Percentiles rank a stretch among this genome's conserved stretches.
These are phyloP conservation scores for Stomatorhinus walkeri DNA, from an alignment of 2,797 vertebrate genomes.

Conservation along the genomic window DNA sequence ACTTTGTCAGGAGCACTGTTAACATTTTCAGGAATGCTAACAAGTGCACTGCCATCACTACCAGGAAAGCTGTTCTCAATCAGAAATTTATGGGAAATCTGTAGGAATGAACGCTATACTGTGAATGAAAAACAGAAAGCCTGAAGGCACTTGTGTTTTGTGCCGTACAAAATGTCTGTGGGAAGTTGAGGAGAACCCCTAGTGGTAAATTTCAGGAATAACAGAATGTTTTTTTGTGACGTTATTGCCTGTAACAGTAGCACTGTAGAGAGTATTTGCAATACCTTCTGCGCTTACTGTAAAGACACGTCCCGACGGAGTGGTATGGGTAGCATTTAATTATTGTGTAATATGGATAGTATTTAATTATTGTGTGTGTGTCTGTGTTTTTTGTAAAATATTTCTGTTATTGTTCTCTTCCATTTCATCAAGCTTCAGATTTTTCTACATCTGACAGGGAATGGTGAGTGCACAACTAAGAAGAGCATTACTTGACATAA, in stretches of 20 bases:
- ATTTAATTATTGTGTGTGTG: neutral
- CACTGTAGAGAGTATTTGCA: neutral
- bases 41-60: neutral
- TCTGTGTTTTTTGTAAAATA: neutral
- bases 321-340: neutral
- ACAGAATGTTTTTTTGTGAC: neutral
- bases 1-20: neutral
- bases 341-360: neutral
- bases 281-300: neutral
- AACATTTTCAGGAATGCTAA: neutral
- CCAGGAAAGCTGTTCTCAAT: neutral
- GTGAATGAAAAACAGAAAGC: neutral
- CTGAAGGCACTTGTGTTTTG: neutral
- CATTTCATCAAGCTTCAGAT: neutral
- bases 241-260: neutral
- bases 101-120: neutral
- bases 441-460: neutral
- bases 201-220: conserved; percentile 39
- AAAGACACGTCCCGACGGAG: neutral
- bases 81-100: neutral
- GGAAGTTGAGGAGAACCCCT: conserved; percentile 53
- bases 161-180: neutral
- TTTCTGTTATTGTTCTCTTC: neutral
- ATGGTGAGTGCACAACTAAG: neutral
- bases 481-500: neutral